Conservation (phyloP, 2,888 invertebrate species). For the Heliconius aoede region DNA sequence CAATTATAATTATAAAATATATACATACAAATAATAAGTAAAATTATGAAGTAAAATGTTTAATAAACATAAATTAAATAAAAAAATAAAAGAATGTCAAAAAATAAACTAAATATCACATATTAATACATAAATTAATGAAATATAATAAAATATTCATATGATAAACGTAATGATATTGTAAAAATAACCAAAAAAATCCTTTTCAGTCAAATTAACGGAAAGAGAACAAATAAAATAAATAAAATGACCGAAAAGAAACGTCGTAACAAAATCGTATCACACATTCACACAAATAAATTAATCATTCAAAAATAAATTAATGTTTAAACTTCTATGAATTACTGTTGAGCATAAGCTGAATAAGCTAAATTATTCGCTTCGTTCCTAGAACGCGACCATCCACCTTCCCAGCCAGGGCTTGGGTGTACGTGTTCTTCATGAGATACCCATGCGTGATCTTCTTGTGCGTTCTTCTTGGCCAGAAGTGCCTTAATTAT, state of each 20-base stretch:
- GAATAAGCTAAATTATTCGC: conserved; percentile 73
- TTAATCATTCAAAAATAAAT: conserved; percentile 56
- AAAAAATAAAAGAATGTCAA: background rate
- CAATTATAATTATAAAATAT: conserved; percentile 18
- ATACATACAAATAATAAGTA: background rate
- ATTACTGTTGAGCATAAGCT: conserved; percentile 64
- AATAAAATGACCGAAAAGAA: conserved; percentile 72
- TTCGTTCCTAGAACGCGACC: conserved; percentile 75
- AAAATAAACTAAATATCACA: conserved; percentile 24
- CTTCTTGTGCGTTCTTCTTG: conserved; percentile 69
- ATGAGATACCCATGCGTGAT: conserved; percentile 61
- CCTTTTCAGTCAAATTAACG: conserved; percentile 72
- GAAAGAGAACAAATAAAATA: conserved; percentile 44
- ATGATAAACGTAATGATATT: conserved; percentile 31
- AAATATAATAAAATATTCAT: conserved; percentile 22
- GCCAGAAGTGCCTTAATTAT: conserved; percentile 71
- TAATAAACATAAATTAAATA: background rate
- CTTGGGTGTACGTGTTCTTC: conserved; percentile 60
- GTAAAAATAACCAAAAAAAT: conserved; percentile 48
- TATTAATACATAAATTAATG: conserved; percentile 39
- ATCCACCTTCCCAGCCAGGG: conserved; percentile 70
- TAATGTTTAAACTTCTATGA: conserved; percentile 44
- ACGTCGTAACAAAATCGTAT: conserved; percentile 47
- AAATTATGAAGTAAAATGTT: background rate
- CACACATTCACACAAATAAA: conserved; percentile 60